Conservation (phyloP, 2,113 vertebrate species). For the Eudyptes chrysolophus region DNA sequence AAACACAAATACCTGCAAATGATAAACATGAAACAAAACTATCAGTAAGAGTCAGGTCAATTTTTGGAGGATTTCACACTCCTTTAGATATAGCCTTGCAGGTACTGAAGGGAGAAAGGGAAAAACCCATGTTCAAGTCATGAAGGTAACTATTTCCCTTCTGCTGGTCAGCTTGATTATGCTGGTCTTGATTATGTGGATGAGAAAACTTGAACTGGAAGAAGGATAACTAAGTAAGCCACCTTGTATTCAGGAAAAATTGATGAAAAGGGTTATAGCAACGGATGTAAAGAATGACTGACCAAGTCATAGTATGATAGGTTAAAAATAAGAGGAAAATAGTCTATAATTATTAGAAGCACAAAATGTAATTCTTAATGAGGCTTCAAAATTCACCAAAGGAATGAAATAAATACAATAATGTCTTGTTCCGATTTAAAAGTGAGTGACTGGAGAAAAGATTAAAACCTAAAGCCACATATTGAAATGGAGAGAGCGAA, state of each 20-base stretch:
- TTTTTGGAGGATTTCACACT: neutral
- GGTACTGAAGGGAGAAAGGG: neutral
- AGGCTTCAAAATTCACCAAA: neutral
- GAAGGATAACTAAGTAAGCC: neutral
- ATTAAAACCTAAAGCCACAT: neutral
- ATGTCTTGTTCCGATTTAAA: neutral
- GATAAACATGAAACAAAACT: neutral
- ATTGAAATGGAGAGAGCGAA: neutral
- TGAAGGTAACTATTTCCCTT: neutral
- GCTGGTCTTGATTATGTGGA: neutral
- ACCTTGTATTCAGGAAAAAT: neutral
- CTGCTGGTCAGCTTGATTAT: neutral
- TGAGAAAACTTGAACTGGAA: neutral
- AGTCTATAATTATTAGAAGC: neutral
- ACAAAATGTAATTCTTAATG: neutral
- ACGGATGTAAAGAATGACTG: neutral
- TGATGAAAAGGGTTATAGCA: neutral
- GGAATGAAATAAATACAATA: neutral
- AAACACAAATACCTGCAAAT: neutral
- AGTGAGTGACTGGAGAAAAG: neutral
- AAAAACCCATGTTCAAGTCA: neutral
- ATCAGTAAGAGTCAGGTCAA: neutral
- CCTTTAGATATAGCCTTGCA: neutral
- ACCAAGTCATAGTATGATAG: neutral
- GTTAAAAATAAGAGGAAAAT: neutral